phyloP scores from a whole-genome alignment of 2,888 invertebrate genomes.

The Chesias legatella region DNA sequence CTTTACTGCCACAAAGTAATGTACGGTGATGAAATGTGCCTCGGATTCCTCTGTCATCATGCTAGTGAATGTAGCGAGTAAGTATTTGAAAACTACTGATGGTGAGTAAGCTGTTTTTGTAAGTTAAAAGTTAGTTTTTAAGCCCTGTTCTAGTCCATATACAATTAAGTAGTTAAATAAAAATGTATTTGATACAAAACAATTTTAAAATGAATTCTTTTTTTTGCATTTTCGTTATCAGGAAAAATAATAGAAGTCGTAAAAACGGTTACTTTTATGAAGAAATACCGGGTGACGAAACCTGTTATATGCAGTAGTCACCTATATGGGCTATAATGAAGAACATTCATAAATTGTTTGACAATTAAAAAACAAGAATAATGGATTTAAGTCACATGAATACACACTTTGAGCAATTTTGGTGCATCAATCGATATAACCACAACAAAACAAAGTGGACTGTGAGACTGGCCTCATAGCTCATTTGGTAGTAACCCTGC shows the following conservation, averaged over 20 bases:
- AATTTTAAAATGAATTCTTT: slow-evolving; percentile 13
- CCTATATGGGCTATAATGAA: slow-evolving; percentile 2
- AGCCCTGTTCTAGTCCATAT: slow-evolving; percentile 23
- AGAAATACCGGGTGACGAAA: slow-evolving; percentile 4
- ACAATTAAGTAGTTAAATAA: slow-evolving; percentile 9
- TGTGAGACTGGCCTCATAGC: too few relatives aligned
- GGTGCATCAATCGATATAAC: too few relatives aligned
- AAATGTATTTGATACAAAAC: slow-evolving; percentile 17
- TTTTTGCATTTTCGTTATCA: slow-evolving; percentile 22
- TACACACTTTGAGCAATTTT: too few relatives aligned
- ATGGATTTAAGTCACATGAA: too few relatives aligned
- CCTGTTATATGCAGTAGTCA: slow-evolving; percentile 7
- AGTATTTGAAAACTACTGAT: slow-evolving; percentile 41
- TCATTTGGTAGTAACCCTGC: too few relatives aligned
- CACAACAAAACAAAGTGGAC: too few relatives aligned
- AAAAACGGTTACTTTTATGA: slow-evolving; percentile 8
- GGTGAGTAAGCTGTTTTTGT: slow-evolving; percentile 42
- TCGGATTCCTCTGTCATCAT: slow-evolving; percentile 42
- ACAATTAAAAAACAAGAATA: too few relatives aligned
- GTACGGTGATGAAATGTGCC: slow-evolving; percentile 35
- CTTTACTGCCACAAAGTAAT: slow-evolving; percentile 28
- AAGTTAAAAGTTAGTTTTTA: slow-evolving; percentile 12
- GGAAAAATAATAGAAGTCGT: slow-evolving; percentile 9
- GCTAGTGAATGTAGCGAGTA: slow-evolving; percentile 61
- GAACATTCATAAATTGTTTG: too few relatives aligned